phyloP scores from a whole-genome alignment of 1,140 invertebrate genomes.

The Magallana angulata region DNA sequence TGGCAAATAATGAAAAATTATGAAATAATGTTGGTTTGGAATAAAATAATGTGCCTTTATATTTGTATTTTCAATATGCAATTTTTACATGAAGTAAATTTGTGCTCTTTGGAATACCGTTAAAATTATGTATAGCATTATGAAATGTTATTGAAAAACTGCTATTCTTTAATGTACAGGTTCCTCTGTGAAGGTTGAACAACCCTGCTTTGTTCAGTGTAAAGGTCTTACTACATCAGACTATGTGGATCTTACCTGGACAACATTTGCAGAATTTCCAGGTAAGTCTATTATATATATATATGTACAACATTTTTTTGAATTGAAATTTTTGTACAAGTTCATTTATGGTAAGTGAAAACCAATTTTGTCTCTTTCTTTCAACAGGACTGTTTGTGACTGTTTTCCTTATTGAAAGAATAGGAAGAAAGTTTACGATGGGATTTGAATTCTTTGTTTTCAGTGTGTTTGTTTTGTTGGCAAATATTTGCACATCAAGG shows the following conservation, averaged over 20 bases:
- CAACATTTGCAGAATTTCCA: conserved; percentile 96
- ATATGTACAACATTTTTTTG: neutral
- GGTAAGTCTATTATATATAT: conserved; percentile 80
- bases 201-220: conserved; percentile 86
- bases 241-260: conserved; percentile 96
- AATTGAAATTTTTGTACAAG: neutral
- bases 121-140: no score
- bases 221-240: conserved; percentile 89
- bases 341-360: neutral
- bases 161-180: conserved; percentile 53
- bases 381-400: conserved; percentile 93
- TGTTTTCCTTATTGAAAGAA: conserved; percentile 92
- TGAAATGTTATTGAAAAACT: no score
- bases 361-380: conserved; percentile 30
- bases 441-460: conserved; percentile 94
- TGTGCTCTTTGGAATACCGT: no score
- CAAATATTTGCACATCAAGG: conserved; percentile 89
- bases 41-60: no score
- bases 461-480: conserved; percentile 88
- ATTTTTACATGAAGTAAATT: no score
- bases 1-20: no score
- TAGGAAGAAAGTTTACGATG: conserved; percentile 96
- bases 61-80: no score
- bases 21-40: no score
- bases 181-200: conserved; percentile 64